phyloP scores from a whole-genome alignment of 2,888 invertebrate species.

The Mylabris sibirica region DNA sequence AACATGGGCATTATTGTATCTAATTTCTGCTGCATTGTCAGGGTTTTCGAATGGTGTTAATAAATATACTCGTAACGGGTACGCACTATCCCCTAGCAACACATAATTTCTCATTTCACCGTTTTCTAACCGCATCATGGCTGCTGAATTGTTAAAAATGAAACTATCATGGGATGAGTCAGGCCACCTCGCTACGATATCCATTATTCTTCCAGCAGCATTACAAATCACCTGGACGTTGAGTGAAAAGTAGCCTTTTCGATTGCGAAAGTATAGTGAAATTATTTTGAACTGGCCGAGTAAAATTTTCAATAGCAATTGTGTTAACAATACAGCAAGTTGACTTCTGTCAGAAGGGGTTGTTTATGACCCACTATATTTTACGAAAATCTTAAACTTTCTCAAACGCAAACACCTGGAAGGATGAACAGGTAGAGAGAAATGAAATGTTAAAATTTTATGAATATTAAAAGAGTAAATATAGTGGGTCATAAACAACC shows the following conservation, averaged over 20 bases:
- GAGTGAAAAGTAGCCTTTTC: constrained; percentile 46
- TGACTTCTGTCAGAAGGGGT: too few relatives aligned
- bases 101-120: constrained; percentile 29
- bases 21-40: too few relatives aligned
- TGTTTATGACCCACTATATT: too few relatives aligned
- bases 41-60: constrained; percentile 12
- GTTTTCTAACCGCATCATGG: constrained; percentile 23
- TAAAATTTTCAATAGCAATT: too few relatives aligned
- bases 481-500: too few relatives aligned
- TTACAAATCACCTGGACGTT: constrained; percentile 46
- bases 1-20: background rate
- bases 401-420: too few relatives aligned
- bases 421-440: too few relatives aligned
- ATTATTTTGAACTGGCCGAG: too few relatives aligned
- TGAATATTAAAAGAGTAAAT: too few relatives aligned
- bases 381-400: too few relatives aligned
- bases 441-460: too few relatives aligned
- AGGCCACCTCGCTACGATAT: constrained; percentile 39
- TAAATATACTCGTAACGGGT: constrained; percentile 35
- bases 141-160: constrained; percentile 33
- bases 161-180: constrained; percentile 36
- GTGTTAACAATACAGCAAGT: too few relatives aligned
- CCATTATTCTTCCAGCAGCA: constrained; percentile 37
- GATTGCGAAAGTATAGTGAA: constrained; percentile 42
- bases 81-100: constrained; percentile 44